Evolutionary conservation across 1,140 invertebrate genomes (phyloP).

Genomic region (Dolichoris vasculosae): DNA sequence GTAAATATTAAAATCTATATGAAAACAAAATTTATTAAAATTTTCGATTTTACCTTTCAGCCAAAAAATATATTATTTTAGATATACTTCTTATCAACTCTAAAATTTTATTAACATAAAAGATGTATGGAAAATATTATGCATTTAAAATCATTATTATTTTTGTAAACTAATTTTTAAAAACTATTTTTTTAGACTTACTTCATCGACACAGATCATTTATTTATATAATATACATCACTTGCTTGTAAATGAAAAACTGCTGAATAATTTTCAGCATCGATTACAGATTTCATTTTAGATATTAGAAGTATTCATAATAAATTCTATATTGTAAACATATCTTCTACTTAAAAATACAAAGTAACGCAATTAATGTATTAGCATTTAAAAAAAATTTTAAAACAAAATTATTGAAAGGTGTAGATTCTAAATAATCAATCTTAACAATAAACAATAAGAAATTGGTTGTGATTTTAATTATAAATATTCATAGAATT

Average conservation of each 20-base stretch:
- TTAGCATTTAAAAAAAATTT: neutral
- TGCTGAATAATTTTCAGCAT: constrained; percentile 37
- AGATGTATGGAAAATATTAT: no score
- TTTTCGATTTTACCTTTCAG: no score
- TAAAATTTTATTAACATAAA: no score
- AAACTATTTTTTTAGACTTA: neutral
- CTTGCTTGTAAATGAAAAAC: constrained; percentile 23
- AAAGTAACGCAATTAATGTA: neutral
- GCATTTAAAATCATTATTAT: neutral
- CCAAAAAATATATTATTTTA: no score
- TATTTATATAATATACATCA: neutral
- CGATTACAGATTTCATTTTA: constrained; percentile 38
- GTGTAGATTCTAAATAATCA: neutral
- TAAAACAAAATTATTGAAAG: neutral
- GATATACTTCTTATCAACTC: no score
- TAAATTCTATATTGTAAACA: neutral
- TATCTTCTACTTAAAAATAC: neutral
- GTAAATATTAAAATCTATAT: no score
- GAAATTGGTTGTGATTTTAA: neutral
- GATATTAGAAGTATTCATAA: constrained; percentile 14
- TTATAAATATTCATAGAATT: neutral
- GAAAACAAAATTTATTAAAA: no score
- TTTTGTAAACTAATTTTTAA: neutral
- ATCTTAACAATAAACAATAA: neutral
- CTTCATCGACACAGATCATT: neutral